These are phyloP conservation scores for Tyrannus savana DNA, from an alignment of 2,113 vertebrate species.

Conservation along the genomic window DNA sequence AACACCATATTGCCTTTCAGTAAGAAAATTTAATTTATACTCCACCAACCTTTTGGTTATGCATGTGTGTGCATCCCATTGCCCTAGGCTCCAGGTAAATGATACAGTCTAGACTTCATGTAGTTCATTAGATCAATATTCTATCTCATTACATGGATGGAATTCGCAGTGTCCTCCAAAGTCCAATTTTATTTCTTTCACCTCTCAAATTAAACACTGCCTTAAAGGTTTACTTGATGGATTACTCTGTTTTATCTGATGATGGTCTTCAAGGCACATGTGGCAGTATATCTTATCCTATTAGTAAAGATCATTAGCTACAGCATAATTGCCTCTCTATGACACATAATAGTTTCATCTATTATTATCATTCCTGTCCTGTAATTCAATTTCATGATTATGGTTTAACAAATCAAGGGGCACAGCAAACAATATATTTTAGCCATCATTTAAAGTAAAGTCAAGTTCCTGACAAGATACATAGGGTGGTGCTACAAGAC, in stretches of 20 bases:
- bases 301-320: constrained; percentile 70
- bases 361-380: constrained; percentile 27
- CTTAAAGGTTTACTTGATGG: constrained; percentile 69
- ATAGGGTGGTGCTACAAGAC: background rate
- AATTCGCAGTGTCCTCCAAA: constrained; percentile 46
- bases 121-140: constrained; percentile 64
- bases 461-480: background rate
- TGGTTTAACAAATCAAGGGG: constrained; percentile 54
- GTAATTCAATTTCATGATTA: constrained; percentile 58
- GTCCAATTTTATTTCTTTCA: constrained; percentile 67
- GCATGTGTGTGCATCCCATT: background rate
- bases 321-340: constrained; percentile 45
- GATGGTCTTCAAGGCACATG: constrained; percentile 56
- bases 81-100: constrained; percentile 32
- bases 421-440: constrained; percentile 48
- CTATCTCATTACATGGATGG: constrained; percentile 53
- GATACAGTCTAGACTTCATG: constrained; percentile 26
- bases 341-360: constrained; percentile 48
- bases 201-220: constrained; percentile 70
- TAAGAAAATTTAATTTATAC: constrained; percentile 53
- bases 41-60: constrained; percentile 1
- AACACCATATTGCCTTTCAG: background rate
- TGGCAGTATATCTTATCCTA: constrained; percentile 55
- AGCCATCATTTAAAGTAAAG: constrained; percentile 33
- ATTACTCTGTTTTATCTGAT: constrained; percentile 19